Evolutionary conservation across 2,888 invertebrate species (phyloP).

Genomic region (Apoda limacodes): DNA sequence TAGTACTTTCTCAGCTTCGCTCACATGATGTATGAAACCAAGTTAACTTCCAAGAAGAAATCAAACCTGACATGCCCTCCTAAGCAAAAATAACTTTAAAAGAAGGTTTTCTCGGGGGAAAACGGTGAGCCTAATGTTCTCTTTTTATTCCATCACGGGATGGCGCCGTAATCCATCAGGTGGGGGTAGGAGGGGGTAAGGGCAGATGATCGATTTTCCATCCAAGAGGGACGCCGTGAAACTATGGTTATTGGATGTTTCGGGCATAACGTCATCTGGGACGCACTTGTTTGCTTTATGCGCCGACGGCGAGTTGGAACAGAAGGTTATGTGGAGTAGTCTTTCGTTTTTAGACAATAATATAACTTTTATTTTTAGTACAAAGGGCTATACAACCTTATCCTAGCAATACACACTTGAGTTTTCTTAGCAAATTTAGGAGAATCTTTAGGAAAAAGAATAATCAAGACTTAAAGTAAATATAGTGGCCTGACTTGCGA

Average conservation of each 20-base stretch:
- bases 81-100: slow-evolving; percentile 39
- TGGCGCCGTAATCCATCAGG: slow-evolving; percentile 57
- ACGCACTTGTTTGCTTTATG: slow-evolving; percentile 41
- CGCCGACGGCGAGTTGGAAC: slow-evolving; percentile 28
- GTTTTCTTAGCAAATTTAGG: too few relatives aligned
- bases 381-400: too few relatives aligned
- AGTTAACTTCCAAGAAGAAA: too few relatives aligned
- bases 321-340: slow-evolving; percentile 15
- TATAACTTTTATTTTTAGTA: too few relatives aligned
- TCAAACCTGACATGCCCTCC: slow-evolving; percentile 44
- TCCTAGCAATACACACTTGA: too few relatives aligned
- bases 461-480: too few relatives aligned
- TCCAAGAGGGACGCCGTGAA: slow-evolving; percentile 42
- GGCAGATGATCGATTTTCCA: slow-evolving; percentile 50
- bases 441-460: too few relatives aligned
- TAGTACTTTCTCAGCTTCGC: too few relatives aligned
- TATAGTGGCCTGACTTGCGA: too few relatives aligned
- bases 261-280: slow-evolving; percentile 39
- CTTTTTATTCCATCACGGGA: slow-evolving; percentile 57
- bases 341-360: too few relatives aligned
- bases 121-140: slow-evolving; percentile 54
- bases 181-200: slow-evolving; percentile 24
- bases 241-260: slow-evolving; percentile 66
- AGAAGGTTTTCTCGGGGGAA: slow-evolving; percentile 41
- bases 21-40: too few relatives aligned